phyloP scores from a whole-genome alignment of 2,113 vertebrate species.

The Cynopterus brachyotis region DNA sequence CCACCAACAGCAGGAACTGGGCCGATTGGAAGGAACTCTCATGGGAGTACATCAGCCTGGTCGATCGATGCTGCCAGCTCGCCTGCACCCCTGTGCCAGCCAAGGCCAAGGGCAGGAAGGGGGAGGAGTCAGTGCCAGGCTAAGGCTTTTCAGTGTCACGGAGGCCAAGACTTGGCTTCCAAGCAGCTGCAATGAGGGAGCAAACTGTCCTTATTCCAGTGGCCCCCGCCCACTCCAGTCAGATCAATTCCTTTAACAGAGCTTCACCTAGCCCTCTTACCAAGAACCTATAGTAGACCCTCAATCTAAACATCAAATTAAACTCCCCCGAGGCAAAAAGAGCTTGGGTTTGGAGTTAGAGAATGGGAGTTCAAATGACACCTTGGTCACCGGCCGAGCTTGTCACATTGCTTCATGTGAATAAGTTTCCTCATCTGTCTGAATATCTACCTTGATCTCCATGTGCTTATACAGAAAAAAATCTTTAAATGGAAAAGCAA shows the following conservation, averaged over 20 bases:
- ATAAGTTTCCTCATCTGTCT: neutral
- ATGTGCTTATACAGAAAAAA: neutral
- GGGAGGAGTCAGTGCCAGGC: neutral
- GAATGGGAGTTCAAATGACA: neutral
- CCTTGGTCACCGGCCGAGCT: neutral
- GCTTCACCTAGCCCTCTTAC: neutral
- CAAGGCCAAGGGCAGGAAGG: neutral
- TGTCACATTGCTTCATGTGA: neutral
- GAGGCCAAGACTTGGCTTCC: neutral
- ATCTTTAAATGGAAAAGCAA: neutral
- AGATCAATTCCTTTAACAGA: neutral
- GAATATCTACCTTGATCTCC: neutral
- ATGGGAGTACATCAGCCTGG: constrained; percentile 56
- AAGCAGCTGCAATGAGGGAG: neutral
- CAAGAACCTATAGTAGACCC: neutral
- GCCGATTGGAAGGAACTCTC: constrained; percentile 44
- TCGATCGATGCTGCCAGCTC: neutral
- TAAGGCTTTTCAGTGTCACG: neutral
- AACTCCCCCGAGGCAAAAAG: neutral
- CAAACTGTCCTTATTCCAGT: neutral
- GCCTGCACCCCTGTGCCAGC: neutral
- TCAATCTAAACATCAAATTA: neutral
- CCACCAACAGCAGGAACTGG: constrained; percentile 68
- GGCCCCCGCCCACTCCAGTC: no score
- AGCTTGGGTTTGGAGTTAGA: neutral